Conservation (phyloP, 1,140 invertebrate species). For the Bombus sylvicola region DNA sequence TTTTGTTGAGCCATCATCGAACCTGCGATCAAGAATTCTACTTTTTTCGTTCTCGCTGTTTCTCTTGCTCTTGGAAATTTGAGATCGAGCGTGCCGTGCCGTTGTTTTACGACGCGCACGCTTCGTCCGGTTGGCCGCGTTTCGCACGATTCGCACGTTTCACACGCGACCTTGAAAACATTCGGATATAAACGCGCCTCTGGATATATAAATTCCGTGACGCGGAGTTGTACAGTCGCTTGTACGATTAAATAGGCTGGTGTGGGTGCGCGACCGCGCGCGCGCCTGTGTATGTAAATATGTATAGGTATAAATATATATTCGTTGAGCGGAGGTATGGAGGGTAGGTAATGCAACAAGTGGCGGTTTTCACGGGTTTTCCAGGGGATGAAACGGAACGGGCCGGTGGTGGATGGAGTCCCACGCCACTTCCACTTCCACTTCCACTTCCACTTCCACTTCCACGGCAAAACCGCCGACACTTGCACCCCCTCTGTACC, state of each 20-base stretch:
- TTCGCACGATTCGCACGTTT: not conserved
- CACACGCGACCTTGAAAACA: constrained; percentile 38
- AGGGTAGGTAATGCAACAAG: constrained; percentile 80
- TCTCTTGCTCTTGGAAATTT: not conserved
- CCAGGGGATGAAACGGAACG: constrained; percentile 79
- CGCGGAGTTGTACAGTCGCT: constrained; percentile 7
- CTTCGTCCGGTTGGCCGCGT: too few species aligned
- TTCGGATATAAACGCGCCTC: constrained; percentile 22
- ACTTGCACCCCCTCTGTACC: constrained; percentile 55
- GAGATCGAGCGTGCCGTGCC: too few species aligned
- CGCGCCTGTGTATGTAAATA: constrained; percentile 40
- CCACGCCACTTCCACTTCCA: constrained; percentile 75
- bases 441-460: constrained; percentile 66
- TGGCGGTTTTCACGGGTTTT: constrained; percentile 83
- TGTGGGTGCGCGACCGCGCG: not conserved
- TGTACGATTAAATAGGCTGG: constrained; percentile 18
- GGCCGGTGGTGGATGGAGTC: constrained; percentile 69
- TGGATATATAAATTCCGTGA: constrained; percentile 43
- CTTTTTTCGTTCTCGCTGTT: not conserved
- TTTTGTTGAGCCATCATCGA: not conserved
- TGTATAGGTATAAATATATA: constrained; percentile 65
- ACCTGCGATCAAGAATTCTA: not conserved
- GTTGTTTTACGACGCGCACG: not conserved
- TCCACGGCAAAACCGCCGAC: constrained; percentile 65
- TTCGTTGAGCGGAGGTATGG: constrained; percentile 74